Base-by-base conservation (phyloP, 2,888 invertebrate species). In the Tipula unca region DNA sequence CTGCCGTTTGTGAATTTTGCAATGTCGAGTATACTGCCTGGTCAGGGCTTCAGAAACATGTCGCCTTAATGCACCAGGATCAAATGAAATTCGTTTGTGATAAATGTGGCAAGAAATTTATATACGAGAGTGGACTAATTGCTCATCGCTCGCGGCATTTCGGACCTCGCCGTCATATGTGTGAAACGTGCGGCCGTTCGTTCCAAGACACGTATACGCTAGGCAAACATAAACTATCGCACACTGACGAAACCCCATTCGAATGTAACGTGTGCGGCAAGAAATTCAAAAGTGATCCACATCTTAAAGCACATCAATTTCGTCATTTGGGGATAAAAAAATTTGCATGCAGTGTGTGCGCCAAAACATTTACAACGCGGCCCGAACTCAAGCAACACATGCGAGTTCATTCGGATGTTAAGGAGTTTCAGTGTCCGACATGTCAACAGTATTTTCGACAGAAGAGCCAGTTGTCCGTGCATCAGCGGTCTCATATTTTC, bases 21-120 rank as follows among this genome's bases (percentile, higher is more conserved):
- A n/a, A n/a, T 10, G 8, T 35, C 3, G 85, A 85, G 20, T 85
- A 85, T 32, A 17, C 85, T 6, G 54, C n/a, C n/a, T 85, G 85
- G 85, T 85, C 85, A 1, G 32, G 48, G 3, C 29, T 85, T 5
- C 85, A 32, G 14, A 48, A 85, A 32, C 85, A 85, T 54, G 36
- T 85, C 1, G 10, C 48, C n/a, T 14, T 29, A 8, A 54, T 29
- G 32, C 85, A 85, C 13, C 29, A 85, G 14, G 54, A 54, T 85
- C 36, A 85, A 48, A 85, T 85, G 85, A 85, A 85, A 35, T 85
- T 36, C n/a, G 36, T 54, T 32, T 85, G 85, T 54, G 25, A 69
- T 20, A n/a, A 85, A 29, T 85, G 85, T 69, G 85, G 20, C 6
- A 54, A 85, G n/a, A 32, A 35, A 69, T 85, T 85, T 54, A 54